Conservation (phyloP, 2,113 vertebrate genomes). For the Vireo altiloquus region DNA sequence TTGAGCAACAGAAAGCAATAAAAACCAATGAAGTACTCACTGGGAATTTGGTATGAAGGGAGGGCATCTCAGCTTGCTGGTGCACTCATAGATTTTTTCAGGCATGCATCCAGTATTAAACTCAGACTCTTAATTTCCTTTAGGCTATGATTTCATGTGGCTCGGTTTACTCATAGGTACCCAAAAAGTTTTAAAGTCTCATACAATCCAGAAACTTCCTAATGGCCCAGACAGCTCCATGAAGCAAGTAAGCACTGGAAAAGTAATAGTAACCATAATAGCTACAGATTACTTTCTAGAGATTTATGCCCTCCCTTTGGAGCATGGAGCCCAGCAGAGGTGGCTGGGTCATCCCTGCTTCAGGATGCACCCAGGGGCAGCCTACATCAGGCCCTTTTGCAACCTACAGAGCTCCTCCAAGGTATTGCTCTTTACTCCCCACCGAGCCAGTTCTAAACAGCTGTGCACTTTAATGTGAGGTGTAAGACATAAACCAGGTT, state of each 20-base stretch:
- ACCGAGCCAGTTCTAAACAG: background rate
- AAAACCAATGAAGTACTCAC: background rate
- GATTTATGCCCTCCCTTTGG: background rate
- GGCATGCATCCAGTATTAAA: background rate
- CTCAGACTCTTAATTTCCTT: conserved; percentile 50
- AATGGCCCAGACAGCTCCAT: conserved; percentile 18
- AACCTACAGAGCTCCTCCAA: background rate
- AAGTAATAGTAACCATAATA: background rate
- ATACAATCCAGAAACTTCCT: background rate
- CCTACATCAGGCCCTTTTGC: background rate
- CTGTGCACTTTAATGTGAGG: background rate
- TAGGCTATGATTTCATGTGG: conserved; percentile 1
- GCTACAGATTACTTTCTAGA: background rate
- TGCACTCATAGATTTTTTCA: conserved; percentile 15
- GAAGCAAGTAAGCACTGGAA: conserved; percentile 1
- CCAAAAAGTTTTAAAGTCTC: background rate
- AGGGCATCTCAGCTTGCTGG: background rate
- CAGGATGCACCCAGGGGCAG: background rate
- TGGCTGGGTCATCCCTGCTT: background rate
- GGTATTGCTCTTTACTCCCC: background rate
- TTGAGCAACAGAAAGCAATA: background rate
- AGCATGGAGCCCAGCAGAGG: background rate
- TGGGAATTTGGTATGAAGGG: background rate
- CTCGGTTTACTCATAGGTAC: conserved; percentile 5
- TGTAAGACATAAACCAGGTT: background rate